phyloP scores from a whole-genome alignment of 2,797 vertebrate genomes.

The Tragopan temminckii region DNA sequence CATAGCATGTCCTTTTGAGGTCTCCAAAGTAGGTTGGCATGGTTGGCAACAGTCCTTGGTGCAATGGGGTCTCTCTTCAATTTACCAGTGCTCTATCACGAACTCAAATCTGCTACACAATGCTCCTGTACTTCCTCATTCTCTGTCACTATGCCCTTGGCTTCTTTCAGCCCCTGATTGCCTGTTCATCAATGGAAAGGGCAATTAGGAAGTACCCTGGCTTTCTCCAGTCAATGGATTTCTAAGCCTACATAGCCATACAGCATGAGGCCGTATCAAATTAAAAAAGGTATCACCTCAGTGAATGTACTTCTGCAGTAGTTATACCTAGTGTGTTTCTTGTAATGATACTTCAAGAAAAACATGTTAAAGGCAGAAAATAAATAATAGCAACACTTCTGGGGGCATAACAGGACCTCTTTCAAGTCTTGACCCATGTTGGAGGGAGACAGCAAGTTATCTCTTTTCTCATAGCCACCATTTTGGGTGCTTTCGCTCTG shows the following conservation, averaged over 20 bases:
- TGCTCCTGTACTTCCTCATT: neutral
- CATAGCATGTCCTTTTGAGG: rapidly evolving
- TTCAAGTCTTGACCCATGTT: neutral
- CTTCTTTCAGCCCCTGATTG: neutral
- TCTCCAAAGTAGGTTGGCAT: neutral
- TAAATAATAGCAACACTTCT: neutral
- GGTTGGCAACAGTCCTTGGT: neutral
- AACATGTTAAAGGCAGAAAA: neutral
- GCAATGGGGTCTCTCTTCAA: neutral
- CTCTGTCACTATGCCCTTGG: rapidly evolving
- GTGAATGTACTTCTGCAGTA: neutral
- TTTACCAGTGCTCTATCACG: rapidly evolving
- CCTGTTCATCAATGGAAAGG: rapidly evolving
- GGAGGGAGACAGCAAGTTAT: neutral
- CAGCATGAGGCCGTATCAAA: neutral
- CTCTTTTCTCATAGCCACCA: neutral
- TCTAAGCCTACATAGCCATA: neutral
- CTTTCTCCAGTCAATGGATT: neutral
- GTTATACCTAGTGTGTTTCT: neutral
- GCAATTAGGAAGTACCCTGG: neutral
- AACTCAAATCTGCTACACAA: neutral
- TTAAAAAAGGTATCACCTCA: neutral
- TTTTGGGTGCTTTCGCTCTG: neutral
- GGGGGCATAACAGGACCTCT: neutral
- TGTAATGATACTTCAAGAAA: neutral